phyloP scores from a whole-genome alignment of 2,888 invertebrate genomes.

The Diabrotica balteata region DNA sequence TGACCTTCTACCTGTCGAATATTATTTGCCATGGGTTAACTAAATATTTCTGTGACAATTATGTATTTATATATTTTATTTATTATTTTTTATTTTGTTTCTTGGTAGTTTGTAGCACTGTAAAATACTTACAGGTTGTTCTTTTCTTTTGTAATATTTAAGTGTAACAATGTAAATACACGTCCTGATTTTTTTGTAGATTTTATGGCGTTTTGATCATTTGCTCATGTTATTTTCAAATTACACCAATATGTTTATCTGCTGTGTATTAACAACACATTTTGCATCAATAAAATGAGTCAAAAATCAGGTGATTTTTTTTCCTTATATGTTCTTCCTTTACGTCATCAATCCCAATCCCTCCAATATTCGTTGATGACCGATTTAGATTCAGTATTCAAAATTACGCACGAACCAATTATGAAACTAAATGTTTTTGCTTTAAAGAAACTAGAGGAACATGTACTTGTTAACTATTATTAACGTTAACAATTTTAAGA shows the following conservation, averaged over 20 bases:
- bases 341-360: no score
- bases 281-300: conserved; percentile 47
- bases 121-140: conserved; percentile 46
- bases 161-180: conserved; percentile 50
- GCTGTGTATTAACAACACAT: conserved; percentile 55
- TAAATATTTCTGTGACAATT: conserved; percentile 33
- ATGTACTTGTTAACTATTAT: no score
- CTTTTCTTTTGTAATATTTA: conserved; percentile 41
- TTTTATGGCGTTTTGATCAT: conserved; percentile 49
- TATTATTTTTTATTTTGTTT: conserved; percentile 47
- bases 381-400: no score
- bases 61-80: conserved; percentile 52
- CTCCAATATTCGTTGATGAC: no score
- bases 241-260: conserved; percentile 49
- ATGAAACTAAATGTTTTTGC: no score
- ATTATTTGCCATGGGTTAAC: conserved; percentile 24
- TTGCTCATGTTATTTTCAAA: conserved; percentile 53
- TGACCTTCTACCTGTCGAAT: not conserved
- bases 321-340: not conserved
- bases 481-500: no score
- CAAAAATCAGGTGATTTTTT: conserved; percentile 16
- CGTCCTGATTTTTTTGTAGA: conserved; percentile 41
- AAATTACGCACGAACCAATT: no score
- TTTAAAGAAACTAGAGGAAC: no score
- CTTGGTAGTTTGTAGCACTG: conserved; percentile 44